Conservation (phyloP, 2,888 invertebrate genomes). For the Mechanitis messenoides region DNA sequence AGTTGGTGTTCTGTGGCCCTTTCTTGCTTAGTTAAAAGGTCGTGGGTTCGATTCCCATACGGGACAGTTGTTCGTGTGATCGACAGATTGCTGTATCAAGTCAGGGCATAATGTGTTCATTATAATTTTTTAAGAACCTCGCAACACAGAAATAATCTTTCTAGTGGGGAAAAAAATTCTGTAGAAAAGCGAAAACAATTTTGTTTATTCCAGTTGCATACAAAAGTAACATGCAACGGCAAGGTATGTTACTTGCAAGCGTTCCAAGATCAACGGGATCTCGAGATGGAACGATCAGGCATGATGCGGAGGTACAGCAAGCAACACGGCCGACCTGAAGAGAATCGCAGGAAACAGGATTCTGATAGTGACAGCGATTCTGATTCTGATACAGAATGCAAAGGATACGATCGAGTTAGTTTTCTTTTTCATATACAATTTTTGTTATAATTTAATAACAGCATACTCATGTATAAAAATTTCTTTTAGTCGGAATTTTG, state of each 20-base stretch:
- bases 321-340: conserved; percentile 63
- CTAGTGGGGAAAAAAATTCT: too few relatives aligned
- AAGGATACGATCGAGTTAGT: conserved; percentile 70
- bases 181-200: neutral
- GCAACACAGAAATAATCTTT: too few relatives aligned
- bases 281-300: conserved; percentile 36
- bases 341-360: conserved; percentile 55
- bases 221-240: conserved; percentile 56
- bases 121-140: too few relatives aligned
- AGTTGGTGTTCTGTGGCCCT: too few relatives aligned
- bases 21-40: too few relatives aligned
- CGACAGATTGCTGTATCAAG: too few relatives aligned
- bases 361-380: conserved; percentile 77
- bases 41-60: too few relatives aligned
- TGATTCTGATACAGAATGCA: conserved; percentile 76
- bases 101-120: too few relatives aligned
- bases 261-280: conserved; percentile 34
- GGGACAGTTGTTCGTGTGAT: too few relatives aligned
- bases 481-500: conserved; percentile 79
- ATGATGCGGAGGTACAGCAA: conserved; percentile 65
- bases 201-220: conserved; percentile 44
- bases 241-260: conserved; percentile 56
- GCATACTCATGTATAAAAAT: neutral
- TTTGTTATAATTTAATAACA: neutral
- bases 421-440: neutral